These are phyloP conservation scores for Archilochus colubris DNA, from an alignment of 2,113 vertebrate species.

Conservation along the genomic window DNA sequence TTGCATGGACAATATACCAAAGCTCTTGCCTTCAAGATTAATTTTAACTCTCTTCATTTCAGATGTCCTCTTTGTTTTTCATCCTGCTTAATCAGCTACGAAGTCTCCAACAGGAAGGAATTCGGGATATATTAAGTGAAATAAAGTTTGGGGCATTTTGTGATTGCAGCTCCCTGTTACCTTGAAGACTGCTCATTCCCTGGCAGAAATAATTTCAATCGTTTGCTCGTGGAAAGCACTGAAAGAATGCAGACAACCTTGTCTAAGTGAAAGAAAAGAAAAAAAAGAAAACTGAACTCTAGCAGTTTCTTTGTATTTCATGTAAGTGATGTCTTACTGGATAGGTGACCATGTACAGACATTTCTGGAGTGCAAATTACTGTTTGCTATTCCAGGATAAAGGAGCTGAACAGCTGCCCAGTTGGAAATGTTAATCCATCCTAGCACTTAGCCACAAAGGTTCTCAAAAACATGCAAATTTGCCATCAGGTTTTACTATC, in stretches of 20 bases:
- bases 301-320: neutral
- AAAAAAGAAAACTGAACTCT: neutral
- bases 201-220: neutral
- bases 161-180: neutral
- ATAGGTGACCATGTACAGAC: neutral
- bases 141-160: neutral
- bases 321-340: neutral
- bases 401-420: neutral
- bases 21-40: neutral
- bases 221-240: neutral
- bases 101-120: neutral
- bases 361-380: neutral
- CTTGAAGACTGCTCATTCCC: neutral
- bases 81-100: accelerated
- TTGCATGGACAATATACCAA: neutral
- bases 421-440: neutral
- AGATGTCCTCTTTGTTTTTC: neutral
- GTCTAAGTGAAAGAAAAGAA: neutral
- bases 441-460: neutral
- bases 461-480: neutral
- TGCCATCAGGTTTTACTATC: neutral
- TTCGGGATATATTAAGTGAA: neutral
- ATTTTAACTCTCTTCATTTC: neutral
- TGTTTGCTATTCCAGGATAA: neutral
- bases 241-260: neutral